phyloP scores from a whole-genome alignment of 2,888 invertebrate genomes.

The Muschampia plurimacula region DNA sequence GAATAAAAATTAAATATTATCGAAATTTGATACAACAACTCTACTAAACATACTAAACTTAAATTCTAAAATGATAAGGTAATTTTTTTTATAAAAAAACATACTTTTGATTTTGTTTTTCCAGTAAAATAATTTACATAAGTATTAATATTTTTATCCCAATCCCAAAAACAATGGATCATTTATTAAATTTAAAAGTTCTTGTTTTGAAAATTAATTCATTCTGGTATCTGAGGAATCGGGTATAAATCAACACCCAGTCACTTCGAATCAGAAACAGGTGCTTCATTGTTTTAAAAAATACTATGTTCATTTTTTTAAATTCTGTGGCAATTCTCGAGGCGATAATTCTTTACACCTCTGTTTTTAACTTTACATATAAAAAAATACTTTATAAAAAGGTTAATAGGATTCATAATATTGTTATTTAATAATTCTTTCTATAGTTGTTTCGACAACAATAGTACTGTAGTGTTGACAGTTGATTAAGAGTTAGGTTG shows the following conservation, averaged over 20 bases:
- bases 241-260: constrained; percentile 79
- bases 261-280: constrained; percentile 65
- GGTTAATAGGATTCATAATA: constrained; percentile 8
- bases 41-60: too few species aligned
- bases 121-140: not conserved
- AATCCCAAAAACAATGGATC: constrained; percentile 58
- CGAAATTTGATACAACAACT: too few species aligned
- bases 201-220: constrained; percentile 73
- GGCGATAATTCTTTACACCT: constrained; percentile 27
- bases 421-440: constrained; percentile 48
- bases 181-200: constrained; percentile 61
- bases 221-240: constrained; percentile 72
- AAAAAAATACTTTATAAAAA: not conserved
- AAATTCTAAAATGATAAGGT: too few species aligned
- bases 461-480: constrained; percentile 72
- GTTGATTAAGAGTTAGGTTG: constrained; percentile 59
- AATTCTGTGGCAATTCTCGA: constrained; percentile 63
- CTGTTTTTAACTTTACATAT: constrained; percentile 41
- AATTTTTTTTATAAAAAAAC: too few species aligned
- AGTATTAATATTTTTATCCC: not conserved
- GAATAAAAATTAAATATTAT: too few species aligned
- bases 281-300: constrained; percentile 67
- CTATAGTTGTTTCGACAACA: constrained; percentile 71
- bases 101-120: constrained; percentile 3
- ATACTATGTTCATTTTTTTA: constrained; percentile 19